phyloP scores from a whole-genome alignment of 1,140 invertebrate species.

The Halyomorpha halys region DNA sequence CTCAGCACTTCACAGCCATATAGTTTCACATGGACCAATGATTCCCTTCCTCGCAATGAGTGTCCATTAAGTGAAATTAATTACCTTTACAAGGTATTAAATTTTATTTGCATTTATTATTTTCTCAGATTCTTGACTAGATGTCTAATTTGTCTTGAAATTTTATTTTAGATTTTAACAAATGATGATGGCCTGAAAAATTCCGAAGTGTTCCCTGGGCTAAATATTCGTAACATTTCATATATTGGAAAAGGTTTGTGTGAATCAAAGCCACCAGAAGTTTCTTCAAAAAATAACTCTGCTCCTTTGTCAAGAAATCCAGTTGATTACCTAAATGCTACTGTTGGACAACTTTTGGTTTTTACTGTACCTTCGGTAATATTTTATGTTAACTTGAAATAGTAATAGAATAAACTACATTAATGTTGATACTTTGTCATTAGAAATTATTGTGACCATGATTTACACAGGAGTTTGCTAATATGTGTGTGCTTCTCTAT shows the following conservation, averaged over 20 bases:
- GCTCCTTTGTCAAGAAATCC: constrained; percentile 68
- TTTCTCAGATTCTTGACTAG: not conserved
- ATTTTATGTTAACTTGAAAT: constrained; percentile 1
- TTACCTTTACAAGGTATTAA: constrained; percentile 48
- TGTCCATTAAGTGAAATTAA: constrained; percentile 66
- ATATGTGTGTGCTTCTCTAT: too few relatives aligned
- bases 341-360: constrained; percentile 62
- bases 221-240: constrained; percentile 48
- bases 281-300: constrained; percentile 47
- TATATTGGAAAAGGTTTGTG: constrained; percentile 53
- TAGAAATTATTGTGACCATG: too few relatives aligned
- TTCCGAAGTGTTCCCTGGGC: not conserved
- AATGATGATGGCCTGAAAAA: constrained; percentile 18
- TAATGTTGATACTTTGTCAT: too few relatives aligned
- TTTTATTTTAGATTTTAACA: constrained; percentile 14
- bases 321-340: constrained; percentile 71
- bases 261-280: constrained; percentile 36
- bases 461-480: too few relatives aligned
- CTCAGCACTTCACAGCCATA: constrained; percentile 47
- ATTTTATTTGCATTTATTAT: not conserved
- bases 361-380: constrained; percentile 66
- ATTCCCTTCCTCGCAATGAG: constrained; percentile 58
- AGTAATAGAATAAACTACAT: too few relatives aligned
- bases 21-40: constrained; percentile 77
- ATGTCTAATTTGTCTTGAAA: not conserved